Conservation (phyloP, 2,797 vertebrate genomes). For the Fistularia commersonii region DNA sequence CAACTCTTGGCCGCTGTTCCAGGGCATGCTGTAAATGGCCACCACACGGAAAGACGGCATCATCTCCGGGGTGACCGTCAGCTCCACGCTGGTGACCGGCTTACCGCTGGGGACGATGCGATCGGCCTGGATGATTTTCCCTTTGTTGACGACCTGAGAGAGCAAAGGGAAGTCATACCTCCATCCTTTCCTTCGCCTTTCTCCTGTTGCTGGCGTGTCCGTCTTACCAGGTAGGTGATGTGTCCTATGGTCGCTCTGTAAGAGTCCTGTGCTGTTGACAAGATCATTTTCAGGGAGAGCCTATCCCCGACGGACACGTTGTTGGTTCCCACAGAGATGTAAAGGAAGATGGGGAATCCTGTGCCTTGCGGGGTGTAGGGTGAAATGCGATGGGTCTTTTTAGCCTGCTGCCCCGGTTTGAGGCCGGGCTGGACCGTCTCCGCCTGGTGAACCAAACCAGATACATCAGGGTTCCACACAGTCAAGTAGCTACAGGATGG, state of each 20-base stretch:
- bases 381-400: conserved; percentile 37
- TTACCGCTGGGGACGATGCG: conserved; percentile 29
- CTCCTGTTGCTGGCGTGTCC: too few species aligned
- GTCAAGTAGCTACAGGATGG: too few species aligned
- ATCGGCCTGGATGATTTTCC: conserved; percentile 50
- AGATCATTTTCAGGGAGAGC: conserved; percentile 39
- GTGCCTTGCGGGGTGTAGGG: conserved; percentile 42
- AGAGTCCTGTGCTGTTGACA: neutral
- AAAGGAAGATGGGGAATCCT: neutral
- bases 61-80: conserved; percentile 68
- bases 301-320: conserved; percentile 33
- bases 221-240: conserved; percentile 71
- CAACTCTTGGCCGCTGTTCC: conserved; percentile 73
- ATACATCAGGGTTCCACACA: neutral
- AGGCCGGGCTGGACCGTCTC: conserved; percentile 50
- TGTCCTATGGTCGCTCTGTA: conserved; percentile 37
- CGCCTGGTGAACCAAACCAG: conserved; percentile 40
- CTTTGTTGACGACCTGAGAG: conserved; percentile 72
- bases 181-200: too few species aligned
- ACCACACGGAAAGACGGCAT: conserved; percentile 77
- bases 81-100: conserved; percentile 25
- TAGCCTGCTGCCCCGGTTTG: conserved; percentile 67
- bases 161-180: too few species aligned
- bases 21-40: conserved; percentile 73
- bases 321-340: conserved; percentile 12